Percentiles rank a stretch among this genome's conserved stretches.
Conservation (phyloP, 1,140 invertebrate genomes). For the Drosophila triauraria region DNA sequence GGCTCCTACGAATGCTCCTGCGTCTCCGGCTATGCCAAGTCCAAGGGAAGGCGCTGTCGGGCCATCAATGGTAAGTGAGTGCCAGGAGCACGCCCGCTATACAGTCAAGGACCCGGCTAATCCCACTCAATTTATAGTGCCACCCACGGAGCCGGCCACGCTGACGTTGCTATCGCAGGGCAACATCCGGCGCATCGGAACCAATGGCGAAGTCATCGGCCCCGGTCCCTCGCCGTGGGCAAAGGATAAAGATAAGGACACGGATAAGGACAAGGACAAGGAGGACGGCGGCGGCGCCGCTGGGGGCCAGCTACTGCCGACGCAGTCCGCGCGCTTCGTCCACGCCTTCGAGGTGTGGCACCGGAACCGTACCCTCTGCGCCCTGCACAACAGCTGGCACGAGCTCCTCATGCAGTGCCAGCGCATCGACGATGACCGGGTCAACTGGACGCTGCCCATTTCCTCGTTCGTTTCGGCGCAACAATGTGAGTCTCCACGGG, state of each 20-base stretch:
- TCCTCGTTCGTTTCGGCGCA: conserved; percentile 82
- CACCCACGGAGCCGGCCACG: conserved; percentile 61
- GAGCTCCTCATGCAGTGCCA: conserved; percentile 86
- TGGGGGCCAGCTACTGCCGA: conserved; percentile 19
- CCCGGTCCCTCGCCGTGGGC: neutral
- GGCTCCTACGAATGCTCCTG: conserved; percentile 92
- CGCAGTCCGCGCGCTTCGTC: conserved; percentile 30
- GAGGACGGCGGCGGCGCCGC: conserved; percentile 1
- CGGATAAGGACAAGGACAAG: conserved; percentile 15
- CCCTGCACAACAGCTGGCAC: conserved; percentile 87
- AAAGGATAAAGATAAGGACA: conserved; percentile 14
- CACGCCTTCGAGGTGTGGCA: conserved; percentile 84
- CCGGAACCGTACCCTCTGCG: conserved; percentile 89
- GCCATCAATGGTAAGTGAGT: conserved; percentile 89
- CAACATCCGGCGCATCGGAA: conserved; percentile 64
- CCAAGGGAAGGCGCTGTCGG: conserved; percentile 86
- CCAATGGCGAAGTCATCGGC: conserved; percentile 31
- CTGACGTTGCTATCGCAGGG: conserved; percentile 62
- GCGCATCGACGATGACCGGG: conserved; percentile 87
- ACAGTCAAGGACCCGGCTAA: conserved; percentile 8
- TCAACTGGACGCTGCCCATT: conserved; percentile 86
- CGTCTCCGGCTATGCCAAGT: conserved; percentile 89
- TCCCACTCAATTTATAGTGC: conserved; percentile 57
- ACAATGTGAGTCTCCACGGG: conserved; percentile 70
- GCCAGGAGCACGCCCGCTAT: neutral